Base-by-base conservation (phyloP, 2,113 vertebrate species). In the Scortum barcoo region DNA sequence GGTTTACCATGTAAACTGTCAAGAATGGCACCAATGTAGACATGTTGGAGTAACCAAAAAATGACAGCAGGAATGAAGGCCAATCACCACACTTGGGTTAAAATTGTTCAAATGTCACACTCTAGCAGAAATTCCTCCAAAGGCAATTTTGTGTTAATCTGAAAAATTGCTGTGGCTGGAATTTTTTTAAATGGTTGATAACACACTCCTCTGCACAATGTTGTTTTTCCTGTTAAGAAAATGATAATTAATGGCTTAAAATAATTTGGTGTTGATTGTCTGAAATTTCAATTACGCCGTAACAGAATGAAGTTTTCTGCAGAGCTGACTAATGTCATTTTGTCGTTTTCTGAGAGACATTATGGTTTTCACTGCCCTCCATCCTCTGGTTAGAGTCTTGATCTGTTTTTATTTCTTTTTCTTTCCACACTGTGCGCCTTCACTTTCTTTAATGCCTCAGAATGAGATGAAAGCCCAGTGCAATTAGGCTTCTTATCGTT, bases 401-500 rank as follows among this genome's bases (percentile, higher is more conserved):
- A 88, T 90, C 83, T 89, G 86, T 93, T 85, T 90, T 91, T 89
- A 84, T 89, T 89, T 89, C 78, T 88, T 91, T 86, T 75, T 84
- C 75, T 83, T 53, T 87, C 77, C 80, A 86, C 90, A 89, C 86
- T 89, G 84, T 87, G 84, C 83, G 93, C 88, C 86, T 89, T 86
- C 88, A 86, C 92, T 92, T 91, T 86, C 85, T 91, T 93, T 93
- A 93, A 94, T 91, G 90, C 83, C 89, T 94, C 90, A 74, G 86
- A 92, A 91, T 86, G 86, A 94, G 90, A 94, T 91, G 90, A 94
- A 93, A 93, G 89, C 93, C 93, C 92, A 94, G 93, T 85, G 92
- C 93, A 94, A 93, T 94, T 93, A 95, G 93, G 90, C 94, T 93
- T 94, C 95, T 95, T 95, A 95, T 95, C 95, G 93, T 94, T 95